Percentiles rank a stretch among this genome's conserved stretches.
Conservation (phyloP, 2,888 invertebrate genomes). For the Molorchus minor region DNA sequence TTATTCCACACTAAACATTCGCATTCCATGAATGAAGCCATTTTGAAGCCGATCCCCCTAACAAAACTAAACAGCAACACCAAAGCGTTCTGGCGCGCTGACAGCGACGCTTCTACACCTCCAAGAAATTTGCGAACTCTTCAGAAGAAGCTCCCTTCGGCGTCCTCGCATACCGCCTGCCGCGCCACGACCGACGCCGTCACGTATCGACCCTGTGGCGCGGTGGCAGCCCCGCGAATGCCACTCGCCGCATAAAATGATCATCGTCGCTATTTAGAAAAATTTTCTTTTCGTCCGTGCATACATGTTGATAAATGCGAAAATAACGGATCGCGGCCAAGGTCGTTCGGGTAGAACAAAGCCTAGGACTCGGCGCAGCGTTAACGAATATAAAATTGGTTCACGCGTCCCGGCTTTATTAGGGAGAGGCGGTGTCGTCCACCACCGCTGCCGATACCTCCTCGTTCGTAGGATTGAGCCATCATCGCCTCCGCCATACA, state of each 20-base stretch:
- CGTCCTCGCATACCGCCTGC: not conserved
- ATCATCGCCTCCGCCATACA: not conserved
- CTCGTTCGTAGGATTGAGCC: too few relatives aligned
- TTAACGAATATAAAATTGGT: constrained; percentile 56
- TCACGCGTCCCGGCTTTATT: constrained; percentile 46
- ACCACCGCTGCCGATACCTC: constrained; percentile 11
- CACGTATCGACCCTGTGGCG: not conserved
- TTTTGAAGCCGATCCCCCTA: too few relatives aligned
- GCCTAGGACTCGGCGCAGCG: constrained; percentile 48
- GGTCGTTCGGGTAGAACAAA: constrained; percentile 49
- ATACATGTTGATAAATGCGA: constrained; percentile 44
- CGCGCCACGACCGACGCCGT: not conserved
- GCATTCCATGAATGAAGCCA: too few relatives aligned
- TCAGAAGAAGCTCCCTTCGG: too few relatives aligned
- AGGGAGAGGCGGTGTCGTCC: constrained; percentile 32
- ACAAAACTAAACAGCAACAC: too few relatives aligned
- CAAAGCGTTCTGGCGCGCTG: too few relatives aligned
- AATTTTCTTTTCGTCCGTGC: constrained; percentile 11
- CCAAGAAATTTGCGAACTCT: too few relatives aligned
- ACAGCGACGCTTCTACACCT: too few relatives aligned
- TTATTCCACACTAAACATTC: too few relatives aligned
- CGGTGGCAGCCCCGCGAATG: not conserved
- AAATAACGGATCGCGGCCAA: constrained; percentile 42
- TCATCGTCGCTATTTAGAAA: not conserved
- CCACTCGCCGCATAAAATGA: not conserved